Percentiles rank a stretch among this genome's conserved stretches.
phyloP scores from a whole-genome alignment of 2,888 invertebrate species.

The Chloroclysta siterata region DNA sequence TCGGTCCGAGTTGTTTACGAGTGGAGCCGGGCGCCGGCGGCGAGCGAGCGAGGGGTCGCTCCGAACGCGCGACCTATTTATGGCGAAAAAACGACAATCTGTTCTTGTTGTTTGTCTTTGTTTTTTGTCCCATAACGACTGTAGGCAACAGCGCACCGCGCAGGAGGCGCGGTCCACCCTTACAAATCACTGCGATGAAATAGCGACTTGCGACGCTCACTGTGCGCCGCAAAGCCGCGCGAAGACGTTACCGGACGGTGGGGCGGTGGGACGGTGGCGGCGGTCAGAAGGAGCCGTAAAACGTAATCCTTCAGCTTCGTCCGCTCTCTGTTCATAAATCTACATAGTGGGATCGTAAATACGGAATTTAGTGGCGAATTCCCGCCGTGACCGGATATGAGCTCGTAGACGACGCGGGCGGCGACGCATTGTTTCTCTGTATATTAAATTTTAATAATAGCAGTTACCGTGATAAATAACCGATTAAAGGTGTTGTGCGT shows the following conservation, averaged over 20 bases:
- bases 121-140: constrained; percentile 22
- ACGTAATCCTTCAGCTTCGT: constrained; percentile 36
- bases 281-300: constrained; percentile 31
- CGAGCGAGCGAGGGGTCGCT: constrained; percentile 4
- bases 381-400: constrained; percentile 23
- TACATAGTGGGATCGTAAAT: constrained; percentile 32
- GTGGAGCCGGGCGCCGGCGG: constrained; percentile 4
- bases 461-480: neutral
- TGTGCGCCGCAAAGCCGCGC: constrained; percentile 22
- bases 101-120: constrained; percentile 24
- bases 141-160: constrained; percentile 14
- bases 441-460: constrained; percentile 6
- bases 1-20: constrained; percentile 19
- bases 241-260: constrained; percentile 20
- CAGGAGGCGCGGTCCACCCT: constrained; percentile 15
- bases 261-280: neutral
- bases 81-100: constrained; percentile 31
- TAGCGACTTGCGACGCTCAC: constrained; percentile 26
- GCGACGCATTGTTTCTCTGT: constrained; percentile 7
- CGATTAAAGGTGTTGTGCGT: neutral
- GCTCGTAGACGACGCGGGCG: constrained; percentile 3
- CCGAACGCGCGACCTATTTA: constrained; percentile 15
- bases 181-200: constrained; percentile 27
- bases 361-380: constrained; percentile 27
- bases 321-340: constrained; percentile 37